phyloP scores from a whole-genome alignment of 1,140 invertebrate species.

The Zophobas atratus region DNA sequence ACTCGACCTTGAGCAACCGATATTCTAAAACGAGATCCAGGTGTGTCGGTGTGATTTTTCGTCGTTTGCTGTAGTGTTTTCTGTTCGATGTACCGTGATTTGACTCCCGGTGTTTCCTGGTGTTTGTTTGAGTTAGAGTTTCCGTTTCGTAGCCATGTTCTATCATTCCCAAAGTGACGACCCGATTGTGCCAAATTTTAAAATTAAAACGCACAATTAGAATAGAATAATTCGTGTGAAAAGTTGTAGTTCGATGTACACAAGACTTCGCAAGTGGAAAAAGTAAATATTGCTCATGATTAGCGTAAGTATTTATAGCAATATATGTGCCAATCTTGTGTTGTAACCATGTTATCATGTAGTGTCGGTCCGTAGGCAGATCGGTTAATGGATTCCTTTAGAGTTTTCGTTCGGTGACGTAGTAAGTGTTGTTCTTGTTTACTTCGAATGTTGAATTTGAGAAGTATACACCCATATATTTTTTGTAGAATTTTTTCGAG shows the following conservation, averaged over 20 bases:
- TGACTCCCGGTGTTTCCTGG: background rate
- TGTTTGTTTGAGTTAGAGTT: background rate
- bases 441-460: constrained; percentile 40
- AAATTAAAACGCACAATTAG: constrained; percentile 46
- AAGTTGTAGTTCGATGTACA: constrained; percentile 45
- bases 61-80: too few species aligned
- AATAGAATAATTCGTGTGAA: constrained; percentile 10
- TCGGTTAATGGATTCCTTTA: constrained; percentile 6
- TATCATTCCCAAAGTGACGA: constrained; percentile 20
- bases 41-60: too few species aligned
- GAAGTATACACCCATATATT: constrained; percentile 45
- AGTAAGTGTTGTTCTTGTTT: constrained; percentile 36
- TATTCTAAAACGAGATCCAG: too few species aligned
- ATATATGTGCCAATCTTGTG: constrained; percentile 54
- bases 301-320: constrained; percentile 51
- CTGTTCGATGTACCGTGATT: background rate
- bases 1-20: too few species aligned
- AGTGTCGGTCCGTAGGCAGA: constrained; percentile 12
- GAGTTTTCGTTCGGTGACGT: constrained; percentile 18
- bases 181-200: constrained; percentile 47
- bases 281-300: constrained; percentile 52
- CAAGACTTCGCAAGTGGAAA: constrained; percentile 38
- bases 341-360: constrained; percentile 48
- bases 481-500: constrained; percentile 56
- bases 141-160: background rate